Base-by-base conservation (phyloP, 2,797 vertebrate species). In the Garrulus glandarius region DNA sequence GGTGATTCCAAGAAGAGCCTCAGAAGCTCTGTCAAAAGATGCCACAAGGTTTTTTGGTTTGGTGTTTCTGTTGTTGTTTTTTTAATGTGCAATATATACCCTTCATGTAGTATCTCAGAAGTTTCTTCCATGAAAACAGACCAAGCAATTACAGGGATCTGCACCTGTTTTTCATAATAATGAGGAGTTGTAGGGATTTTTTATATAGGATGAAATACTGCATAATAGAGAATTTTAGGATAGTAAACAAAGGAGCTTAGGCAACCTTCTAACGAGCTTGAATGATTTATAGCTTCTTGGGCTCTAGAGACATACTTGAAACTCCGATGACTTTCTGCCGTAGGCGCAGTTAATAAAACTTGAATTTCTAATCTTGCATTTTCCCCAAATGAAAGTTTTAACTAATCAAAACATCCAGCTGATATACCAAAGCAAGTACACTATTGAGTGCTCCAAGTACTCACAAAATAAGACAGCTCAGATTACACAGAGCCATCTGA, bases 341-440 rank as follows among this genome's bases (percentile, higher is more conserved):
- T 69, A 95, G 82, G 89, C 95, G 80, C 46, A 89, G 78, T 87
- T 95, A 94, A 95, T 89, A 92, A 95, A 93, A 87, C 82, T 69
- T 71, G 89, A 92, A 89, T 94, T 89, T 95, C 68, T 92, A 75
- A 93, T 95, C 75, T 80, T 71, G 43, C 37, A 26, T 74, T 87
- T 89, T 92, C 81, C 81, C 71, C 64, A 85, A 77, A 82, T 84
- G 63, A n/a, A 92, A 95, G 24, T 70, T 93, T 89, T 92, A 86
- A 64, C 71, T 92, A 77, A 95, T 84, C 80, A 87, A 94, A 94
- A 71, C 70, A 96, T 49, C 43, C 80, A 70, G 47, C 36, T 87
- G 90, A 74, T 82, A 50, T 18, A 90, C n/a, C 55, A 81, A 65
- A 91, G 71, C 53, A 92, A 86, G 44, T 43, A 37, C 44, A 37